Evolutionary conservation across 2,113 vertebrate genomes (phyloP).

Genomic region (Condylura cristata): DNA sequence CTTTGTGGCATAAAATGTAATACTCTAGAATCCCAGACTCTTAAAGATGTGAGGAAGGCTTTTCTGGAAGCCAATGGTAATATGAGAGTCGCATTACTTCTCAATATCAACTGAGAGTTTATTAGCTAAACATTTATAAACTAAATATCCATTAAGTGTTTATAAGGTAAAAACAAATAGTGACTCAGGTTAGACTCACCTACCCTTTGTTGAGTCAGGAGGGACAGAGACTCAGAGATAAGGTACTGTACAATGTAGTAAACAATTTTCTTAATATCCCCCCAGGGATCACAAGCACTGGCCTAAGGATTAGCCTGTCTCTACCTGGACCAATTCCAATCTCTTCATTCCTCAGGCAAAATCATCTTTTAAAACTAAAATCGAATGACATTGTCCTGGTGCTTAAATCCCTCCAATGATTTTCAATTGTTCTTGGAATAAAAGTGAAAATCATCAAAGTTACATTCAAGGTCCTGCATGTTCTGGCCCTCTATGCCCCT

Average conservation of each 20-base stretch:
- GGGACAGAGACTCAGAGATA: neutral
- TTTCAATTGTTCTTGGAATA: conserved; percentile 24
- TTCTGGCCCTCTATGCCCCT: neutral
- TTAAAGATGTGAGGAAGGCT: neutral
- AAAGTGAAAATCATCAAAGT: neutral
- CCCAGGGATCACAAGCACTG: neutral
- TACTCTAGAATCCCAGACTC: neutral
- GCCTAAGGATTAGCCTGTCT: neutral
- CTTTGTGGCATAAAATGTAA: neutral
- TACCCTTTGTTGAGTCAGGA: neutral
- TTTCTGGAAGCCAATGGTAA: conserved; percentile 17
- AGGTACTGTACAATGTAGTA: neutral
- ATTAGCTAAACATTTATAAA: neutral
- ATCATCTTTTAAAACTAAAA: neutral
- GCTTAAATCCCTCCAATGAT: neutral
- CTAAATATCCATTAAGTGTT: neutral
- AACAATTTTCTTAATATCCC: neutral
- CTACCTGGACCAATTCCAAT: neutral
- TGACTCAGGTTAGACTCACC: neutral
- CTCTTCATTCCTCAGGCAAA: neutral
- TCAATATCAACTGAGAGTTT: neutral
- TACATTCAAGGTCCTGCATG: neutral
- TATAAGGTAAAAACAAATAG: neutral
- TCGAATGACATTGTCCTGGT: neutral
- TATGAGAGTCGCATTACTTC: neutral